A percentile compares a stretch with the other conserved stretches of the same genome.
phyloP scores from a whole-genome alignment of 92 coral and sea anemone species.

The Heliopora coerulea region DNA sequence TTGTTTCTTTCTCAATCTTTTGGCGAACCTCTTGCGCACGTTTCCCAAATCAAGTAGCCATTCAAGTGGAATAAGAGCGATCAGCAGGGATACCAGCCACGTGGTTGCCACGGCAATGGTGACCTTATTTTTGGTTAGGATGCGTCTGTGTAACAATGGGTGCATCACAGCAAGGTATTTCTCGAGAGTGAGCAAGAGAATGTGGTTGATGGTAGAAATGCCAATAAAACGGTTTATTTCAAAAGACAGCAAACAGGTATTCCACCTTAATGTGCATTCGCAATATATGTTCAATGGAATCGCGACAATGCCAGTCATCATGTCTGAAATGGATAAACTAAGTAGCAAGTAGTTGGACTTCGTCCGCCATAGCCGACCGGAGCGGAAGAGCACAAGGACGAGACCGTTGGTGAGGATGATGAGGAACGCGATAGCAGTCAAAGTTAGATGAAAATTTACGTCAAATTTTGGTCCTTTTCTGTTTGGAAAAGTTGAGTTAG shows the following conservation, averaged over 20 bases:
- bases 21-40: not conserved
- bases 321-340: conserved; percentile 21
- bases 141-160: conserved; percentile 4
- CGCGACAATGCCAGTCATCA: conserved; percentile 11
- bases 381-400: not conserved
- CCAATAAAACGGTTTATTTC: conserved; percentile 14
- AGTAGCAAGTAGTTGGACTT: conserved; percentile 19
- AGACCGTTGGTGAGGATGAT: not conserved
- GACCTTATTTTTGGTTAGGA: not conserved
- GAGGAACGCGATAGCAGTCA: not conserved
- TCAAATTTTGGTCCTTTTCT: not conserved
- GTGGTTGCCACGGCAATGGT: conserved; percentile 2
- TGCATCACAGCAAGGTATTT: conserved; percentile 21
- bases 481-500: not conserved
- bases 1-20: not conserved
- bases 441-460: not conserved
- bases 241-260: not conserved
- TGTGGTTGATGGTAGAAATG: conserved; percentile 17
- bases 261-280: conserved; percentile 2
- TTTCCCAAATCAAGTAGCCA: not conserved
- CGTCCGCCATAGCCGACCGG: not conserved
- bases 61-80: conserved; percentile 8
- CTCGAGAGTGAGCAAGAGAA: conserved; percentile 13
- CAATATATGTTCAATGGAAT: conserved; percentile 21
- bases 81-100: not conserved